Conservation (phyloP, 1,140 invertebrate genomes). For the Zaprionus taronus region DNA sequence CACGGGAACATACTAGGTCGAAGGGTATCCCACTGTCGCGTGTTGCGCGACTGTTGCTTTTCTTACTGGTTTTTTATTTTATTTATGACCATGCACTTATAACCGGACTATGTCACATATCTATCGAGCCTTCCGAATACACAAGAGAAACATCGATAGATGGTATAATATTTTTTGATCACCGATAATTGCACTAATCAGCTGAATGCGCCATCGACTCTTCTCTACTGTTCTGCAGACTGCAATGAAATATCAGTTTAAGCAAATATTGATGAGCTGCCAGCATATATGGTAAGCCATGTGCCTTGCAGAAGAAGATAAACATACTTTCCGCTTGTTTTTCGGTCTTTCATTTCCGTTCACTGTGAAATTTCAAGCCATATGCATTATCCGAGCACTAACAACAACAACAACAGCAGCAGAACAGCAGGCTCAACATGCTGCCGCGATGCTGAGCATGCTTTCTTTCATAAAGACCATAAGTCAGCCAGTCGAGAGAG, state of each 20-base stretch:
- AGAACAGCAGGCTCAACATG: not conserved
- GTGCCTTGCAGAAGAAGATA: not conserved
- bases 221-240: not conserved
- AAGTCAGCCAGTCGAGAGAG: conserved; percentile 13
- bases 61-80: too few relatives aligned
- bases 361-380: conserved; percentile 5
- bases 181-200: not conserved
- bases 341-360: conserved; percentile 5
- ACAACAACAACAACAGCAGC: not conserved
- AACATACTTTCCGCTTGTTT: not conserved
- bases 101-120: too few relatives aligned
- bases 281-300: not conserved
- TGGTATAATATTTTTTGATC: not conserved
- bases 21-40: too few relatives aligned
- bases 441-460: not conserved
- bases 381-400: not conserved
- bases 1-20: too few relatives aligned
- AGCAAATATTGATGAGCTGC: not conserved
- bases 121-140: too few relatives aligned
- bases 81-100: too few relatives aligned
- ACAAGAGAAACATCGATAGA: not conserved
- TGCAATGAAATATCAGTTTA: not conserved
- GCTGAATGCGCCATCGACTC: not conserved
- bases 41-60: too few relatives aligned
- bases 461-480: conserved; percentile 7